These are phyloP conservation scores for Cisticola juncidis DNA, from an alignment of 2,113 vertebrate species.

Conservation along the genomic window DNA sequence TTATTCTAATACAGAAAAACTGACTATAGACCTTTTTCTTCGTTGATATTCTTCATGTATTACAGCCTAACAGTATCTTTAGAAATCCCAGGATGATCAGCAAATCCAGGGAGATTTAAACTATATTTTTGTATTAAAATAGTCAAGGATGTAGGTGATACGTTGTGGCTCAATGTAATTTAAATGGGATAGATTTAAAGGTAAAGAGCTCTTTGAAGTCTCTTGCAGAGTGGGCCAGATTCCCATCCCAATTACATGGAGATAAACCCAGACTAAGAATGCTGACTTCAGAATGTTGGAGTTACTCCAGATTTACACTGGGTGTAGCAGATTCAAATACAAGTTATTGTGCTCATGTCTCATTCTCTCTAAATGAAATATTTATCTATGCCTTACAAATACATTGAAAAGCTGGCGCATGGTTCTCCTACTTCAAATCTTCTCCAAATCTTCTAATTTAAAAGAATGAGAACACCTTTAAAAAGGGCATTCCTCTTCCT, in stretches of 20 bases:
- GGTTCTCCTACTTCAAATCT: not conserved
- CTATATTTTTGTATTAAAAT: conserved; percentile 62
- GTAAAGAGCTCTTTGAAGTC: conserved; percentile 33
- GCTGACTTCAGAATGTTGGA: not conserved
- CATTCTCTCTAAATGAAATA: not conserved
- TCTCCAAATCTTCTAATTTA: not conserved
- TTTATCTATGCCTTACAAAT: conserved; percentile 9
- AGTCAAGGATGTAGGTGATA: conserved; percentile 57
- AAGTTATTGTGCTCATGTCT: not conserved
- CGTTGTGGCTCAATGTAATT: not conserved
- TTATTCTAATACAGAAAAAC: conserved; percentile 4
- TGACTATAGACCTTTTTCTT: not conserved
- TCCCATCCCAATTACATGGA: conserved; percentile 19
- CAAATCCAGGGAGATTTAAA: conserved; percentile 57
- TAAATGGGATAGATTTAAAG: conserved; percentile 55
- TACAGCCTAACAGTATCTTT: conserved; percentile 27
- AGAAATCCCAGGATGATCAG: conserved; percentile 43
- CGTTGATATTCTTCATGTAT: not conserved
- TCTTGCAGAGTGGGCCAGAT: conserved; percentile 6
- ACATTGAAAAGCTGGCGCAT: not conserved
- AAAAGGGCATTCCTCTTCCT: conserved; percentile 20
- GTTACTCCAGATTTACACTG: not conserved
- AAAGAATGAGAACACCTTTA: not conserved
- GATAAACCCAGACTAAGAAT: not conserved
- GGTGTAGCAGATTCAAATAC: conserved; percentile 5